Evolutionary conservation across 2,888 invertebrate genomes (phyloP), one percentile per base, ranked within the genome.

Genomic region (Shargacucullia verbasci): DNA sequence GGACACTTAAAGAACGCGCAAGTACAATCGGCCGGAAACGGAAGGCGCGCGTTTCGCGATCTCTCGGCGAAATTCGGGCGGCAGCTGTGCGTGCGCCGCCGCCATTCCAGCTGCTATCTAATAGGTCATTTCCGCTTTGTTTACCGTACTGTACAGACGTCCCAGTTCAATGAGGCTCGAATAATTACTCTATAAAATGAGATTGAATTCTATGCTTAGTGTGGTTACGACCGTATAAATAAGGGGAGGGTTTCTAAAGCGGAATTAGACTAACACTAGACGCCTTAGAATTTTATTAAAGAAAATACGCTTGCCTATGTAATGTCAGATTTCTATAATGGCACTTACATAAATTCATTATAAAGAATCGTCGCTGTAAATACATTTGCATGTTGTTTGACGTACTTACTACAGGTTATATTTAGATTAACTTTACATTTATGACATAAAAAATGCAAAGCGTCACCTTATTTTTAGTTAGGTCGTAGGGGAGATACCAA

Each of bases 11-110:
- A 80, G 79, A 83, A 80, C 80, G 80, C 78, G 81, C 64, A 67
- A 85, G 80, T 80, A 92, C 92, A 93, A 93, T 92, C 88, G 87
- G 79, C 83, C 91, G 93, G 93, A 94, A 94, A 84, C 93, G 93
- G 93, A 94, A 93, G 92, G 88, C 92, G 90, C 88, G 88, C 87
- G 88, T 91, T 92, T 92, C 89, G 93, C 93, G 93, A 94, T 89
- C 92, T 91, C 88, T 85, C 88, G 84, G 86, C 88, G 87, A 91
- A 92, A 87, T 92, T 92, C 87, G 91, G 89, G 76, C 82, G 82
- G 88, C 93, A 92, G 93, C 92, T 92, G 92, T 85, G 85, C 85
- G 76, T 73, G 86, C 86, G 83, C 85, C 74, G 76, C 82, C 83
- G 82, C 82, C 70, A 80, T 80, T 84, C 85, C 88, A 86, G 83